Percentiles rank a stretch among this genome's conserved stretches.
These are phyloP conservation scores for Halcyon leucocephala DNA, from an alignment of 2,797 vertebrate species.

Conservation along the genomic window DNA sequence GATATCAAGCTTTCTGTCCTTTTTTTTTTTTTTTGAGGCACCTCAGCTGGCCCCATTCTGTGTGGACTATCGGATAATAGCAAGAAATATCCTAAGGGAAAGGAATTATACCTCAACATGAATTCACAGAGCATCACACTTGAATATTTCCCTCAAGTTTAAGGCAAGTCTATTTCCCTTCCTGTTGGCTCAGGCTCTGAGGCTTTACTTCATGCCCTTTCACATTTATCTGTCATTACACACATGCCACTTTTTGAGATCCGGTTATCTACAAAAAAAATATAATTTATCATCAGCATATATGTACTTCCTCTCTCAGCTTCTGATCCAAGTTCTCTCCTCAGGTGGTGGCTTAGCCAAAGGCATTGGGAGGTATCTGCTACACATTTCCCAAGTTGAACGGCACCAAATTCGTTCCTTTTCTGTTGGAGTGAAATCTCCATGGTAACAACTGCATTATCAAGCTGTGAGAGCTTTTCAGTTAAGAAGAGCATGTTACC, in stretches of 20 bases:
- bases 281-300: slow-evolving; percentile 33
- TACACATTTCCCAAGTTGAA: slow-evolving; percentile 56
- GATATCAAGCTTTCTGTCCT: not conserved
- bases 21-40: not conserved
- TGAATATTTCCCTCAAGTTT: slow-evolving; percentile 29
- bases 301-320: slow-evolving; percentile 61
- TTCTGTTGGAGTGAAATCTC: slow-evolving; percentile 68
- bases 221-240: slow-evolving; percentile 35
- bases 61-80: not conserved
- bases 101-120: not conserved
- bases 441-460: slow-evolving; percentile 77
- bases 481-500: slow-evolving; percentile 5
- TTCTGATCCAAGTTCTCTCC: slow-evolving; percentile 52
- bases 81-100: not conserved
- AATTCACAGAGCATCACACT: slow-evolving; percentile 35
- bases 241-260: not conserved
- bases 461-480: slow-evolving; percentile 50
- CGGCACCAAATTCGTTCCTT: slow-evolving; percentile 28
- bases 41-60: not conserved
- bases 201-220: slow-evolving; percentile 39
- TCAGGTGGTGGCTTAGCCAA: slow-evolving; percentile 58
- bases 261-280: slow-evolving; percentile 10
- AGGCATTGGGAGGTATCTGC: slow-evolving; percentile 65
- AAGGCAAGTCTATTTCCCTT: slow-evolving; percentile 10
- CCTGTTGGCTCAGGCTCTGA: slow-evolving; percentile 39